Conservation (phyloP, 2,113 vertebrate species). For the Serinus canaria region DNA sequence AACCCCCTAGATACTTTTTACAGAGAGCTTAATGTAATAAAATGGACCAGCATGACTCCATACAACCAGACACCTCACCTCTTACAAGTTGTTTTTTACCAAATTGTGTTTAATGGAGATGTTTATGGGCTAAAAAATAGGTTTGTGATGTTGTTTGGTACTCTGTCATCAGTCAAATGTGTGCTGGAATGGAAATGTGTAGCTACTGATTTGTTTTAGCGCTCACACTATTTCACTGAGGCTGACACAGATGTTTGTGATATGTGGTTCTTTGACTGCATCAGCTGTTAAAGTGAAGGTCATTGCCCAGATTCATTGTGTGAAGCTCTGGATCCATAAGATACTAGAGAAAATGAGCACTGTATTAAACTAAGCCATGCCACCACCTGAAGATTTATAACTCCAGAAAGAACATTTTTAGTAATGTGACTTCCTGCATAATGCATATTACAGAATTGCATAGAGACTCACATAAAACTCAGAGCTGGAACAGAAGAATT, state of each 20-base stretch:
- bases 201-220: background rate
- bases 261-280: background rate
- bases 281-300: slow-evolving; percentile 9
- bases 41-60: background rate
- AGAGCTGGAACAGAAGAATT: background rate
- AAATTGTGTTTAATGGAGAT: background rate
- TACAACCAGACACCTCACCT: background rate
- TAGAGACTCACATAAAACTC: background rate
- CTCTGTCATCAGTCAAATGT: background rate
- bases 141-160: background rate
- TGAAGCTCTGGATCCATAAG: background rate
- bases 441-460: background rate
- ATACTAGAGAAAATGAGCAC: background rate
- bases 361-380: background rate
- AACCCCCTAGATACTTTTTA: background rate
- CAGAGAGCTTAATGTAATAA: background rate
- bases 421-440: slow-evolving; percentile 26
- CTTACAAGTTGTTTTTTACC: background rate
- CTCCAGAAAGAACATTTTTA: slow-evolving; percentile 23
- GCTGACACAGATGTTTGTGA: background rate
- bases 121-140: background rate
- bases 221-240: background rate
- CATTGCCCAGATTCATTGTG: background rate
- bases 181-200: background rate
- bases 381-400: slow-evolving; percentile 31